Evolutionary conservation across 2,888 invertebrate species (phyloP).

Genomic region (Alcis repandata): DNA sequence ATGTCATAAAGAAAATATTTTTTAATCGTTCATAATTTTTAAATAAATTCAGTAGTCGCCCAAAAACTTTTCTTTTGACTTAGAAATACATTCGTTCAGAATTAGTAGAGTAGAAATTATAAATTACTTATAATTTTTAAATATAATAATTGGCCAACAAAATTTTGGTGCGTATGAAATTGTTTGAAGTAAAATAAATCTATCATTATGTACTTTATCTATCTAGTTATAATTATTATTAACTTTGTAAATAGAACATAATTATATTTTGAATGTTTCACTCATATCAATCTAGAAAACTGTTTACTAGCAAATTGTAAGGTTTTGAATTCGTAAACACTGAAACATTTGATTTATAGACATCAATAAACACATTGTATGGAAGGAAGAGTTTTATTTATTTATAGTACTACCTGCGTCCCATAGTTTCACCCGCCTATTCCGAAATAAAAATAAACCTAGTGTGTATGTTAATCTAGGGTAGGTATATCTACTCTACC

Average conservation of each 20-base stretch:
- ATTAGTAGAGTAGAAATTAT: conserved; percentile 12
- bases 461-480: too few species aligned
- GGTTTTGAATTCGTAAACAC: conserved; percentile 75
- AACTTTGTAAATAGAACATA: conserved; percentile 77
- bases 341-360: conserved; percentile 79
- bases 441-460: too few species aligned
- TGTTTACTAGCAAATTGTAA: conserved; percentile 82
- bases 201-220: conserved; percentile 62
- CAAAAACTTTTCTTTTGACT: background rate
- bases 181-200: conserved; percentile 62
- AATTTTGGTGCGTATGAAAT: conserved; percentile 65
- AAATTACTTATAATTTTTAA: conserved; percentile 41
- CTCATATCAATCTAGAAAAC: conserved; percentile 84
- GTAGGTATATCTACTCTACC: too few species aligned
- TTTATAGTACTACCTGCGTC: background rate
- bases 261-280: conserved; percentile 83
- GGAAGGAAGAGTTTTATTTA: conserved; percentile 48
- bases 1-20: background rate
- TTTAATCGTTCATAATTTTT: background rate
- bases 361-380: conserved; percentile 82
- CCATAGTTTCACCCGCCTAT: too few species aligned
- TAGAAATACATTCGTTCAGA: background rate
- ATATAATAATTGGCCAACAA: conserved; percentile 64
- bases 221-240: conserved; percentile 67
- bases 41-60: background rate